Base-by-base conservation (phyloP, 2,113 vertebrate genomes). In the Anolis carolinensis region DNA sequence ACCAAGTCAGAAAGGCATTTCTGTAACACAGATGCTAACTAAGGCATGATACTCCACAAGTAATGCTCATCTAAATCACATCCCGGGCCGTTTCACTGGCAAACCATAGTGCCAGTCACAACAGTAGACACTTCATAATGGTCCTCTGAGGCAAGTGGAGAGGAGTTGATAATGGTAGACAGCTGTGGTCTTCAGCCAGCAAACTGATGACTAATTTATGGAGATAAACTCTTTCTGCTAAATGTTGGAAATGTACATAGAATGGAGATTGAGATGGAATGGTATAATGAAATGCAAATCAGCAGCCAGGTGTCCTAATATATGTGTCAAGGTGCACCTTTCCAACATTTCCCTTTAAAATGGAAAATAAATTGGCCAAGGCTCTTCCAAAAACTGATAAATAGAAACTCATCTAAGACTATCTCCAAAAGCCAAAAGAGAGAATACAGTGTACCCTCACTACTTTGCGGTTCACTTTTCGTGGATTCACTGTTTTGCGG, bases 1-100 rank as follows among this genome's bases (percentile, higher is more conserved):
- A 5, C 30, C 90, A 90, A 87, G 89, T 44, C 89, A 81, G 87
- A 87, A 91, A 92, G 84, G 77, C 91, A 50, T 59, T 39, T 70
- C 78, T 13, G 52, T 32, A 8, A 23, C 74, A 65, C 67, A 39
- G 83, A 65, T 84, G 73, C 63, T 81, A 87, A 79, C 0, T 0
- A 80, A 39, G 62, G 71, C 68, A 74, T 74, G 55, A 87, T 18
- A 74, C 44, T 16, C 68, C 1, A 25, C 30, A 74, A 87, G 82
- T n/a, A 1, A 34, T 4, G 55, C 20, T 89, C 1, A 18, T 71
- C 83, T 79, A 65, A 87, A 32, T 67, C 20, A 83, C 1, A 25
- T 9, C 2, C 52, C 18, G 32, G 25, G 39, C 10, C 0, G 0
- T 75, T 86, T 39, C 62, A 89, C 25, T 52, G 59, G 70, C 74